phyloP scores from a whole-genome alignment of 2,888 invertebrate species.

The Ochropleura plecta region DNA sequence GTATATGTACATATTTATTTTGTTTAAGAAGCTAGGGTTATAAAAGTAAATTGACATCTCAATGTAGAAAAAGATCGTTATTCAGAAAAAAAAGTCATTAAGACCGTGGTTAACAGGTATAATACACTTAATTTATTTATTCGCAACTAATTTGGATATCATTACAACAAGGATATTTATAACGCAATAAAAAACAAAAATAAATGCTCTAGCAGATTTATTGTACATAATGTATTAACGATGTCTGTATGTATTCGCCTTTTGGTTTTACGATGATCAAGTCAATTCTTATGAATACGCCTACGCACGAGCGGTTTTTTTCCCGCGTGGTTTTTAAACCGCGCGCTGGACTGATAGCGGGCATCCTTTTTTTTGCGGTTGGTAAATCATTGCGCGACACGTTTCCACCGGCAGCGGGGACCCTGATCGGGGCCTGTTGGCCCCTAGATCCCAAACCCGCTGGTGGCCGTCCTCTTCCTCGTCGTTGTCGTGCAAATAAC shows the following conservation, averaged over 20 bases:
- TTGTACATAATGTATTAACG: conserved; percentile 10
- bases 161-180: conserved; percentile 27
- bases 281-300: neutral
- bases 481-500: too few species aligned
- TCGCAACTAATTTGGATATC: conserved; percentile 9
- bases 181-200: conserved; percentile 14
- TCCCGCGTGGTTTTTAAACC: neutral
- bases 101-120: conserved; percentile 9
- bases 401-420: too few species aligned
- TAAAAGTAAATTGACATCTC: neutral
- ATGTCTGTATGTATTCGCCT: neutral
- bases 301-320: neutral
- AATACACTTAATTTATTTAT: conserved; percentile 13
- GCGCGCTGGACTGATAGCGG: neutral
- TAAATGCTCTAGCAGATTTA: conserved; percentile 32
- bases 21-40: neutral
- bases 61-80: neutral
- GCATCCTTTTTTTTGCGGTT: too few species aligned
- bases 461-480: too few species aligned
- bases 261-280: conserved; percentile 2
- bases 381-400: too few species aligned
- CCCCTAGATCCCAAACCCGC: too few species aligned
- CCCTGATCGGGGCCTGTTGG: too few species aligned
- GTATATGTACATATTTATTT: neutral
- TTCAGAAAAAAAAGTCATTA: neutral